These are phyloP conservation scores for Caenorhabditis panamensis DNA, from an alignment of 2,888 invertebrate genomes.

Conservation along the genomic window DNA sequence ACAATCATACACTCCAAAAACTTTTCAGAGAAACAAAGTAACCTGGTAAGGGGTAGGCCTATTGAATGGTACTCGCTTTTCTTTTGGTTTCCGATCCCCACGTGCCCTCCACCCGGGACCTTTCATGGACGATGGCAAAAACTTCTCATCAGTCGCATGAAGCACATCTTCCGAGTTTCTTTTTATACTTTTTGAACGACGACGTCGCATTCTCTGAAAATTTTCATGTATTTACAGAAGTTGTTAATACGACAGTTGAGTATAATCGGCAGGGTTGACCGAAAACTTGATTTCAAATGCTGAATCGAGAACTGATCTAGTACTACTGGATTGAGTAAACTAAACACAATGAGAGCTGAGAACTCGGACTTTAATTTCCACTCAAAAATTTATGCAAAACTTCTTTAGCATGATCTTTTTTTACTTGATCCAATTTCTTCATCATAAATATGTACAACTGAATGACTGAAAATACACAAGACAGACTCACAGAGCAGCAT, in stretches of 20 bases:
- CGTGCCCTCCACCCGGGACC: constrained; percentile 75
- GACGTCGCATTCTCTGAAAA: constrained; percentile 51
- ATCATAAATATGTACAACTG: too few species aligned
- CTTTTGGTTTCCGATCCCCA: constrained; percentile 75
- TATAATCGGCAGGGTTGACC: too few species aligned
- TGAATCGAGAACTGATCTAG: too few species aligned
- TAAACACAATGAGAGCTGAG: too few species aligned
- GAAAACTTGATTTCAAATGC: not conserved
- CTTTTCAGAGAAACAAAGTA: not conserved
- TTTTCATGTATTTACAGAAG: not conserved
- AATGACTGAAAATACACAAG: too few species aligned
- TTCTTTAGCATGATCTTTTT: too few species aligned
- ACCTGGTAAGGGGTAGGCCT: constrained; percentile 77
- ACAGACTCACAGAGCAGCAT: constrained; percentile 46
- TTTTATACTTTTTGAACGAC: constrained; percentile 23
- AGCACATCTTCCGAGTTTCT: not conserved
- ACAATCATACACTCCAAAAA: not conserved
- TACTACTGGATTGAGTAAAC: too few species aligned
- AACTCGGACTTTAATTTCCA: too few species aligned
- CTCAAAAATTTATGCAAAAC: too few species aligned
- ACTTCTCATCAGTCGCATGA: constrained; percentile 12
- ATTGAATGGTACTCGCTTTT: constrained; percentile 78
- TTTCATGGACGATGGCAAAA: constrained; percentile 14
- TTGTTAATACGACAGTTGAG: too few species aligned
- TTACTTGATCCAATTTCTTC: too few species aligned